Conservation (phyloP, 1,140 invertebrate species). For the Caerostris extrusa region DNA sequence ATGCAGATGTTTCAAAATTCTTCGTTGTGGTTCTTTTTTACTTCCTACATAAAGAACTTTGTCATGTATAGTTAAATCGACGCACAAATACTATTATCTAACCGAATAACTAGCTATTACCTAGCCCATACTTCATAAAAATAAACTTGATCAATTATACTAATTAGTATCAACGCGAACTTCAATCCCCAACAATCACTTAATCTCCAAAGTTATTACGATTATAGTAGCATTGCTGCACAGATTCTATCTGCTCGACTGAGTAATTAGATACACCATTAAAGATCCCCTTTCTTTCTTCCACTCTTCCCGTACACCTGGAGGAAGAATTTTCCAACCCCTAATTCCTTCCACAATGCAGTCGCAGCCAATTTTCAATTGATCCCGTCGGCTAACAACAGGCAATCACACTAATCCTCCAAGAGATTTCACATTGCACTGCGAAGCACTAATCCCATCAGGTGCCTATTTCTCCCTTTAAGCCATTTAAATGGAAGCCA, state of each 20-base stretch:
- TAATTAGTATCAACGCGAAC: background rate
- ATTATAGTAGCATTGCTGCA: background rate
- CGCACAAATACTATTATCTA: no score
- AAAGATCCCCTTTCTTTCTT: background rate
- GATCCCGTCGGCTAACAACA: conserved; percentile 55
- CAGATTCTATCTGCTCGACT: background rate
- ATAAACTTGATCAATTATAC: no score
- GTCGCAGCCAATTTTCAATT: conserved; percentile 63
- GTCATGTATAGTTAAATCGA: no score
- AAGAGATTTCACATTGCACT: background rate
- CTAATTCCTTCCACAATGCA: background rate
- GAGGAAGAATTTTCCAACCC: background rate
- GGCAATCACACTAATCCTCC: conserved; percentile 14
- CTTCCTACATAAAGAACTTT: no score
- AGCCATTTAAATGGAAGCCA: conserved; percentile 62
- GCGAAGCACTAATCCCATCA: conserved; percentile 7
- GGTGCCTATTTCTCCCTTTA: conserved; percentile 29
- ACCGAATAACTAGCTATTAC: no score
- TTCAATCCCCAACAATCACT: background rate
- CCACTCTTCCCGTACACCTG: background rate
- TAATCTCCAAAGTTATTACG: background rate
- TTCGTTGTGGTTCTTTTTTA: no score
- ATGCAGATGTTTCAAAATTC: background rate
- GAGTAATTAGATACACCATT: background rate
- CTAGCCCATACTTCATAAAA: no score